These are phyloP conservation scores for Zenarchopterus dispar DNA, from an alignment of 2,797 vertebrate species.

Conservation along the genomic window DNA sequence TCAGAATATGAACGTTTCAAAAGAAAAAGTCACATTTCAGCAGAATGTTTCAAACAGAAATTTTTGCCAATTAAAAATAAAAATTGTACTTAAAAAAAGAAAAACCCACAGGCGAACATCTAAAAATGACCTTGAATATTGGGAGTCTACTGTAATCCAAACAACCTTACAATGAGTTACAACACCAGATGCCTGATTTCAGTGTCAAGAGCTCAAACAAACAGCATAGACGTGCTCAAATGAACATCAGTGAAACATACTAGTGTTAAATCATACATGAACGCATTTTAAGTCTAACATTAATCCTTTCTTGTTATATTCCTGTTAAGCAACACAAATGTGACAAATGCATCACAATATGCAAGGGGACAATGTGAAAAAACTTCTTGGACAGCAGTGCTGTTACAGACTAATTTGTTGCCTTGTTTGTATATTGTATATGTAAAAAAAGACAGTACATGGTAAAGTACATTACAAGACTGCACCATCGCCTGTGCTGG, in stretches of 20 bases:
- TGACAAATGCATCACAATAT: slow-evolving; percentile 91
- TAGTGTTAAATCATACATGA: slow-evolving; percentile 87
- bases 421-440: slow-evolving; percentile 79
- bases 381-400: slow-evolving; percentile 87
- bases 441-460: slow-evolving; percentile 67
- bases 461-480: slow-evolving; percentile 80
- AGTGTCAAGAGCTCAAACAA: slow-evolving; percentile 80
- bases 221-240: slow-evolving; percentile 80
- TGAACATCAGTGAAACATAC: slow-evolving; percentile 73
- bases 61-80: slow-evolving; percentile 83
- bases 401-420: slow-evolving; percentile 87
- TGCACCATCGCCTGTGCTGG: slow-evolving; percentile 69
- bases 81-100: slow-evolving; percentile 84
- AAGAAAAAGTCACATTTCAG: slow-evolving; percentile 95
- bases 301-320: slow-evolving; percentile 79
- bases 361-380: slow-evolving; percentile 78
- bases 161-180: slow-evolving; percentile 76
- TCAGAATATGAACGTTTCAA: slow-evolving; percentile 96
- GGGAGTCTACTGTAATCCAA: slow-evolving; percentile 80
- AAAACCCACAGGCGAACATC: slow-evolving; percentile 86
- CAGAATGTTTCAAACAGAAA: slow-evolving; percentile 86
- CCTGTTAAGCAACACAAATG: slow-evolving; percentile 88
- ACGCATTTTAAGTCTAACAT: slow-evolving; percentile 86
- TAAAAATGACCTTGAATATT: slow-evolving; percentile 84
- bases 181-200: slow-evolving; percentile 78